These are phyloP conservation scores for Maccullochella peelii DNA, from an alignment of 2,113 vertebrate species.

Conservation along the genomic window DNA sequence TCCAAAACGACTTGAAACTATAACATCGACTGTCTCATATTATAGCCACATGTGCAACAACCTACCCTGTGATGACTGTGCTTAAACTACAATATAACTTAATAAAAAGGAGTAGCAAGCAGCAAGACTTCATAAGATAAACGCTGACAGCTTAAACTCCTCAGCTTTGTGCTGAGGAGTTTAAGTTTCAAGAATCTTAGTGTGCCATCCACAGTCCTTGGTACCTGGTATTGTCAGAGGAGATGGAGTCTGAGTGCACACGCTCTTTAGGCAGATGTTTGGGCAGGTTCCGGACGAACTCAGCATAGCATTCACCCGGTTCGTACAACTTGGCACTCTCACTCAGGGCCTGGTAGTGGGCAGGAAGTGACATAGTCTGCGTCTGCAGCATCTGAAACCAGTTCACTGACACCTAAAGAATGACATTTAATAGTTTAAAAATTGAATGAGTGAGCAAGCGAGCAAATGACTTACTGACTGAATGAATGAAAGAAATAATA, in stretches of 20 bases:
- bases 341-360: slow-evolving; percentile 89
- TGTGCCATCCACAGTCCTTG: slow-evolving; percentile 4
- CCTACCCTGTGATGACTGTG: neutral
- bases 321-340: slow-evolving; percentile 94
- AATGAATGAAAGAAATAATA: neutral
- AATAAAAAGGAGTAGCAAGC: neutral
- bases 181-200: neutral
- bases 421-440: neutral
- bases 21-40: neutral
- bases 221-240: slow-evolving; percentile 88
- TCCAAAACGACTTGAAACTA: slow-evolving; percentile 15
- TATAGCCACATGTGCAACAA: neutral
- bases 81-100: slow-evolving; percentile 1
- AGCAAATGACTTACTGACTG: neutral
- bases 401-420: slow-evolving; percentile 93
- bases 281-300: slow-evolving; percentile 91
- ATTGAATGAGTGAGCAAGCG: neutral
- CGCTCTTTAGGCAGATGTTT: slow-evolving; percentile 82
- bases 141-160: neutral
- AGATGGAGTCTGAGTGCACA: slow-evolving; percentile 81
- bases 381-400: slow-evolving; percentile 95
- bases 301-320: slow-evolving; percentile 92
- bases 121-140: neutral
- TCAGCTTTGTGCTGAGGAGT: no score
- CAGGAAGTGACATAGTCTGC: slow-evolving; percentile 88